These are phyloP conservation scores for Pampusana beccarii DNA, from an alignment of 2,113 vertebrate species.

Conservation along the genomic window DNA sequence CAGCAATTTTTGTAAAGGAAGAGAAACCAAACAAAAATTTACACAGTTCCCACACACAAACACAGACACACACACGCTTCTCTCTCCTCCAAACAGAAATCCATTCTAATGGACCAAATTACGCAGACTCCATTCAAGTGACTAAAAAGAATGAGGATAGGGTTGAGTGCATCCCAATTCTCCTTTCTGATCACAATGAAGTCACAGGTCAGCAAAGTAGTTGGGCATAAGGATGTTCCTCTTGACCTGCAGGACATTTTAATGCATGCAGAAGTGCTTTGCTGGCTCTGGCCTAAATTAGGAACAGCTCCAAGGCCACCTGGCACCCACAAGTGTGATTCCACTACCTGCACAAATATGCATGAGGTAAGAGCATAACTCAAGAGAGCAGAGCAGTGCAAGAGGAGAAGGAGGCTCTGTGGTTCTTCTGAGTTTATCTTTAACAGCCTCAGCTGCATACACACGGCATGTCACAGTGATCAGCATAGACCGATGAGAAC, in stretches of 20 bases:
- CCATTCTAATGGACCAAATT: background rate
- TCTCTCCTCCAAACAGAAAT: background rate
- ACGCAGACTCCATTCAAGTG: slow-evolving; percentile 21
- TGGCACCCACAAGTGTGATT: background rate
- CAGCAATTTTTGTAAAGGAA: background rate
- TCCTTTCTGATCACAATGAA: background rate
- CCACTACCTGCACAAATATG: slow-evolving; percentile 40
- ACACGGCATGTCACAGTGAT: slow-evolving; percentile 30
- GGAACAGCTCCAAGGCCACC: slow-evolving; percentile 6
- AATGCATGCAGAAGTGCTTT: slow-evolving; percentile 9
- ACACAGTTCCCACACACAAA: background rate
- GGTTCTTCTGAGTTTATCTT: slow-evolving; percentile 57
- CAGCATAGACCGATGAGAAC: slow-evolving; percentile 6
- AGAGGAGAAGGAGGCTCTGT: slow-evolving; percentile 61
- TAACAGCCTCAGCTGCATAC: slow-evolving; percentile 37
- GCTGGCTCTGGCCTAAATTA: background rate
- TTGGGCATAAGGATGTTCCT: slow-evolving; percentile 6
- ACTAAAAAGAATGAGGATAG: background rate
- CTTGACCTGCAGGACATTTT: slow-evolving; percentile 16
- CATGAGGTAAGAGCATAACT: slow-evolving; percentile 57
- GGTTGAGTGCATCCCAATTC: background rate
- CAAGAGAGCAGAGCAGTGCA: slow-evolving; percentile 54
- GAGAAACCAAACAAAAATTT: slow-evolving; percentile 18
- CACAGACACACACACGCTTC: background rate
- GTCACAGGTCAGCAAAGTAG: slow-evolving; percentile 11